Conservation (phyloP, 2,797 vertebrate genomes). For the Phylloscopus collybita region DNA sequence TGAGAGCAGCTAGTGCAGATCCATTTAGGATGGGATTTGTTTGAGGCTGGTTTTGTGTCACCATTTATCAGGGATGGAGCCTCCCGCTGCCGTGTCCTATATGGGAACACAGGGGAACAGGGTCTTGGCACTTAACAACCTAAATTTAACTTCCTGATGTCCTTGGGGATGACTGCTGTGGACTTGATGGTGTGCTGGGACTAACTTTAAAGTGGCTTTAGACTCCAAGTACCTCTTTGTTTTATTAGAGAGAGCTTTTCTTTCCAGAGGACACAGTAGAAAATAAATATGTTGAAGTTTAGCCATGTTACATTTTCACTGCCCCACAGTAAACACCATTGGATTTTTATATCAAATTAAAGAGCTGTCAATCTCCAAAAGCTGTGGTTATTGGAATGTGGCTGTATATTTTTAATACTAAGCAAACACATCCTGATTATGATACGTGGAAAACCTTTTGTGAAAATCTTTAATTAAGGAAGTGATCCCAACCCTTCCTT, state of each 20-base stretch:
- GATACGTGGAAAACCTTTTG: neutral
- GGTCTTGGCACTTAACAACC: neutral
- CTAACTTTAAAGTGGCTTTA: neutral
- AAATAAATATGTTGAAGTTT: neutral
- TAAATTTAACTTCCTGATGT: neutral
- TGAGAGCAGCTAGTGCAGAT: neutral
- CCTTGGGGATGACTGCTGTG: neutral
- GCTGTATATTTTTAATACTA: neutral
- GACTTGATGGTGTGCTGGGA: neutral
- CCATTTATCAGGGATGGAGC: neutral
- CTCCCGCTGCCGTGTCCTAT: neutral
- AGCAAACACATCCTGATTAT: neutral
- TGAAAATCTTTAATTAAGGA: neutral
- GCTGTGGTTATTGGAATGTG: neutral
- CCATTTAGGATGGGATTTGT: neutral
- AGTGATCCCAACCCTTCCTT: neutral
- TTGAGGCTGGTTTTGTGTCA: neutral
- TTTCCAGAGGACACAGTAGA: neutral
- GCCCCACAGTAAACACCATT: neutral
- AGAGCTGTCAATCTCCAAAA: neutral
- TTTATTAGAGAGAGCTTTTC: neutral
- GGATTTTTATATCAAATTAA: neutral
- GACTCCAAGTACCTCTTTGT: neutral
- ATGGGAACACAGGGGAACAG: accelerated
- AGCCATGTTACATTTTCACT: neutral